Conservation (phyloP, 1,140 invertebrate genomes). For the Melipona quadrifasciata region DNA sequence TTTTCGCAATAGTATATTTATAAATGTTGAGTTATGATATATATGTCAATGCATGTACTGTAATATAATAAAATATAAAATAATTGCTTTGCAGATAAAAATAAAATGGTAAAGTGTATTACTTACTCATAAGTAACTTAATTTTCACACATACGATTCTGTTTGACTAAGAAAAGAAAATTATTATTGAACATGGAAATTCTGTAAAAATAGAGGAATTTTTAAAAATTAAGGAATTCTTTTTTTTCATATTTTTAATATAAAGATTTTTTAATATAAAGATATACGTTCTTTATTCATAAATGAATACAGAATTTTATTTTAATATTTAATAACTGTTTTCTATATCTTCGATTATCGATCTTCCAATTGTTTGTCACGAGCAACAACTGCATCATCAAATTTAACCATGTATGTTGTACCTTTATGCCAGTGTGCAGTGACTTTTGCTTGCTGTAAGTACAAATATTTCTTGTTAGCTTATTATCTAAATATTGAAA, state of each 20-base stretch:
- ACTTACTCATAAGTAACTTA: not conserved
- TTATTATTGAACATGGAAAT: not conserved
- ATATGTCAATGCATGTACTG: not conserved
- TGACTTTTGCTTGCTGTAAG: conserved; percentile 95
- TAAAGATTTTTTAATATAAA: not conserved
- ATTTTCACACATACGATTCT: not conserved
- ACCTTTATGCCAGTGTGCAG: conserved; percentile 99
- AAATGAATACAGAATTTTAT: not conserved
- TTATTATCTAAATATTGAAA: not conserved
- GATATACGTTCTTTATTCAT: not conserved
- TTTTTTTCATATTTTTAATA: not conserved
- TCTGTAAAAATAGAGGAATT: not conserved
- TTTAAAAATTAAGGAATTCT: not conserved
- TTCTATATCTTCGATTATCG: conserved; percentile 81
- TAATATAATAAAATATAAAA: conserved; percentile 20
- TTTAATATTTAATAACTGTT: not conserved
- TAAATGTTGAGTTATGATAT: not conserved
- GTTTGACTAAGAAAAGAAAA: not conserved
- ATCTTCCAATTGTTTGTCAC: conserved; percentile 96
- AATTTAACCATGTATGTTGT: conserved; percentile 99
- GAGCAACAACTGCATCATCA: conserved; percentile 95
- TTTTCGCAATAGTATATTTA: not conserved
- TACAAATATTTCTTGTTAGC: conserved; percentile 20
- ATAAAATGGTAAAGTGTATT: not conserved
- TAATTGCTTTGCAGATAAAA: conserved; percentile 33